Percentiles rank a stretch among this genome's conserved stretches.
phyloP scores from a whole-genome alignment of 2,113 vertebrate genomes.

The Balaeniceps rex region DNA sequence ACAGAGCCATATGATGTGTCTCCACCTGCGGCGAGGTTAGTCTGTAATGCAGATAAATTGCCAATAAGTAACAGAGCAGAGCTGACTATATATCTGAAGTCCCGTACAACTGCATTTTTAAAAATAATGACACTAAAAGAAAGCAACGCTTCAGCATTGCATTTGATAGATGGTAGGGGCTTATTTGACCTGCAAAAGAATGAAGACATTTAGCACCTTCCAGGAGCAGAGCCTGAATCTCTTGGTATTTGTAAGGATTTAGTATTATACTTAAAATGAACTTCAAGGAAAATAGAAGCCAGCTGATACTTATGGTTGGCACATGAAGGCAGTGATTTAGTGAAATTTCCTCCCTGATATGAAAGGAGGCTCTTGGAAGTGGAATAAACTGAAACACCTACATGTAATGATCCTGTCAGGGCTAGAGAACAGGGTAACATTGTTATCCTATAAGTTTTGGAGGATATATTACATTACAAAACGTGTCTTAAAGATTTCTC shows the following conservation, averaged over 20 bases:
- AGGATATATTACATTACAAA: neutral
- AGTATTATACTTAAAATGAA: neutral
- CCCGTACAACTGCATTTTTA: neutral
- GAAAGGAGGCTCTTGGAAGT: neutral
- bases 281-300: neutral
- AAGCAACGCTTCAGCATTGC: neutral
- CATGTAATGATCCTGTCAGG: neutral
- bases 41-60: slow-evolving; percentile 8
- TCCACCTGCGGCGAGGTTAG: neutral
- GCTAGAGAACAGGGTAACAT: neutral
- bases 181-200: neutral
- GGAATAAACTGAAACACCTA: neutral
- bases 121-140: neutral
- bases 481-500: neutral
- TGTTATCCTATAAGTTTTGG: neutral
- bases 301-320: neutral
- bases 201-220: neutral
- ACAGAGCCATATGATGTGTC: neutral
- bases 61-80: neutral
- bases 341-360: neutral
- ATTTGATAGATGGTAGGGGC: neutral
- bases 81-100: neutral
- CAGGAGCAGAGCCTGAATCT: neutral
- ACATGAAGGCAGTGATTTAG: neutral
- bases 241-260: neutral